phyloP scores from a whole-genome alignment of 2,888 invertebrate genomes.

The Antitype chi region DNA sequence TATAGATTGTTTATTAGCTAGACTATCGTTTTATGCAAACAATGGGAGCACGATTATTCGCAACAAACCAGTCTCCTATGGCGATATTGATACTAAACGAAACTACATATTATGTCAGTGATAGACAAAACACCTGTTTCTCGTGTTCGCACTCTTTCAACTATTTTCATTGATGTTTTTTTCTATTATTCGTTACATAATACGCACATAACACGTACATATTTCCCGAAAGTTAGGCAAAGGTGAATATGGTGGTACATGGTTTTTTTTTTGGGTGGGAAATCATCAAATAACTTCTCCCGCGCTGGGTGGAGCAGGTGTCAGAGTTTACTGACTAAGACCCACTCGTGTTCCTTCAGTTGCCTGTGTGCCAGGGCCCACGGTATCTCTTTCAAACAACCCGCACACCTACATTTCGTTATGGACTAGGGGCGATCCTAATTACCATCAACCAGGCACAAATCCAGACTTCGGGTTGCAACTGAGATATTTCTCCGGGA shows the following conservation, averaged over 20 bases:
- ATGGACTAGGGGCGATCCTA: background rate
- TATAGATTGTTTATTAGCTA: background rate
- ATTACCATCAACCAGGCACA: background rate
- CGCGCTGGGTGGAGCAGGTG: too few species aligned
- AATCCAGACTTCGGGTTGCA: background rate
- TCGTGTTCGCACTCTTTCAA: background rate
- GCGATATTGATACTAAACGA: background rate
- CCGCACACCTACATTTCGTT: background rate
- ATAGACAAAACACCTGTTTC: background rate
- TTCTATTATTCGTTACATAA: background rate
- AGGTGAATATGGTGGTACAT: too few species aligned
- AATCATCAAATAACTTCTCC: too few species aligned
- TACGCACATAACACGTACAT: background rate
- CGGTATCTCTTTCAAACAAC: too few species aligned
- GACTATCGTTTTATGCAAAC: background rate
- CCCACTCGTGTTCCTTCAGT: too few species aligned
- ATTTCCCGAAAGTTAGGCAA: background rate
- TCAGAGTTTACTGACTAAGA: too few species aligned
- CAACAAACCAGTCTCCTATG: background rate
- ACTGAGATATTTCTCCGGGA: background rate
- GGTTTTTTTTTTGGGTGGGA: too few species aligned
- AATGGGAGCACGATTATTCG: too few species aligned
- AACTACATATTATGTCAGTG: background rate
- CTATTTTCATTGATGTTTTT: background rate
- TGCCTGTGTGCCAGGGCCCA: too few species aligned